Conservation (phyloP, 2,888 invertebrate species). For the Campaea margaritaria region DNA sequence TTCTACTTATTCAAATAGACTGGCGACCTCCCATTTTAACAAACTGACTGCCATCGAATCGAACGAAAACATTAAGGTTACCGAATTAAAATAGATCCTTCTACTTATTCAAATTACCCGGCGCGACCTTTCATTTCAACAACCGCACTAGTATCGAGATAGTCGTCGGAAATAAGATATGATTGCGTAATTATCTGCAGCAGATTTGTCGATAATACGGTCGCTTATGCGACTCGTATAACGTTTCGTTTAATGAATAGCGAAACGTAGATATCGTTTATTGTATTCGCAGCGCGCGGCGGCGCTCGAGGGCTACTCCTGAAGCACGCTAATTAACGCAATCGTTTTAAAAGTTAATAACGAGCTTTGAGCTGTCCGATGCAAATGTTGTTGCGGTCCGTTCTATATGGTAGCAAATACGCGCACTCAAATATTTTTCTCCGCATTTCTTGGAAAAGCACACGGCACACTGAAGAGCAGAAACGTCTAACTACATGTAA, state of each 20-base stretch:
- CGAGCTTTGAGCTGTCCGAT: constrained; percentile 70
- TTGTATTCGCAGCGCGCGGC: constrained; percentile 62
- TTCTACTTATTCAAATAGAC: no score
- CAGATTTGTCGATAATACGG: constrained; percentile 15
- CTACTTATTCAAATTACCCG: no score
- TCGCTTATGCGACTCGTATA: constrained; percentile 47
- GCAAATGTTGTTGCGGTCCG: constrained; percentile 62
- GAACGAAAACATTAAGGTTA: no score
- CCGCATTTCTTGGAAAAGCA: constrained; percentile 34
- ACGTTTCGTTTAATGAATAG: constrained; percentile 73
- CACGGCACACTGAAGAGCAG: constrained; percentile 28
- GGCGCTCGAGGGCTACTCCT: constrained; percentile 65
- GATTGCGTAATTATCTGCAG: constrained; percentile 8
- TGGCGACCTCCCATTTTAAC: no score
- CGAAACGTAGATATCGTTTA: constrained; percentile 62
- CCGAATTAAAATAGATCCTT: no score
- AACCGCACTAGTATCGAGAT: no score
- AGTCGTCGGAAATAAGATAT: background rate
- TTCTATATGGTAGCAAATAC: constrained; percentile 45
- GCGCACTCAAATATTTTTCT: constrained; percentile 28
- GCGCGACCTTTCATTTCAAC: no score
- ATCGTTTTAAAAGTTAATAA: constrained; percentile 82
- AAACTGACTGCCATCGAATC: no score
- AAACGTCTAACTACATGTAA: constrained; percentile 37
- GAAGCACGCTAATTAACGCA: constrained; percentile 80